phyloP scores from a whole-genome alignment of 2,888 invertebrate genomes.

The Bugulina stolonifera region DNA sequence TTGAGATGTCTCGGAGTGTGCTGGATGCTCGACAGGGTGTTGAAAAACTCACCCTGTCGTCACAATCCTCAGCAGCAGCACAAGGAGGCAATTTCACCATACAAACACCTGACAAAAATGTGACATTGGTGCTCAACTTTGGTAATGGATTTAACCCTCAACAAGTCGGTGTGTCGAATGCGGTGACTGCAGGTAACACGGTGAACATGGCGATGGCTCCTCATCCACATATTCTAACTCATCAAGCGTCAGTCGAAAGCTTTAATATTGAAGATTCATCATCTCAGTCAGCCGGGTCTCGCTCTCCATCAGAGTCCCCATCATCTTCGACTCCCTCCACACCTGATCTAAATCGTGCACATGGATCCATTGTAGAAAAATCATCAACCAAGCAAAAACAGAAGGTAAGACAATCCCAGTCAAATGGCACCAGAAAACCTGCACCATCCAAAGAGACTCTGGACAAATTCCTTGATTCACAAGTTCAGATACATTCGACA shows the following conservation, averaged over 20 bases:
- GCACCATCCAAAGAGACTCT: background rate
- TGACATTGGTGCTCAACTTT: conserved; percentile 13
- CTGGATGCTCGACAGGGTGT: background rate
- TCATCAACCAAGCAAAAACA: background rate
- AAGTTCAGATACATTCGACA: background rate
- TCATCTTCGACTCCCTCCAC: conserved; percentile 20
- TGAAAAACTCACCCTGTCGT: background rate
- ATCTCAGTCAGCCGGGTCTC: background rate
- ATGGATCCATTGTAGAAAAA: background rate
- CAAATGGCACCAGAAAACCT: background rate
- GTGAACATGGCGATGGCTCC: too few relatives aligned
- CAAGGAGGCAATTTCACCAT: background rate
- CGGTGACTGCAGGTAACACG: background rate
- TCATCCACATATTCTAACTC: background rate
- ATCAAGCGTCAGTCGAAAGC: background rate
- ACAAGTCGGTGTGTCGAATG: background rate
- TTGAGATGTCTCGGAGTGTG: background rate
- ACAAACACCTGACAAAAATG: conserved; percentile 11
- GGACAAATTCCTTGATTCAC: background rate
- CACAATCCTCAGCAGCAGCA: background rate
- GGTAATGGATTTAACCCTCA: conserved; percentile 5
- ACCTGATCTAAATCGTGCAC: background rate
- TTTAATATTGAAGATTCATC: background rate
- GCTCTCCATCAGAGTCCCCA: conserved; percentile 6
- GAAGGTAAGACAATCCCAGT: background rate